These are phyloP conservation scores for Heliconius himera DNA, from an alignment of 1,140 invertebrate genomes.

Conservation along the genomic window DNA sequence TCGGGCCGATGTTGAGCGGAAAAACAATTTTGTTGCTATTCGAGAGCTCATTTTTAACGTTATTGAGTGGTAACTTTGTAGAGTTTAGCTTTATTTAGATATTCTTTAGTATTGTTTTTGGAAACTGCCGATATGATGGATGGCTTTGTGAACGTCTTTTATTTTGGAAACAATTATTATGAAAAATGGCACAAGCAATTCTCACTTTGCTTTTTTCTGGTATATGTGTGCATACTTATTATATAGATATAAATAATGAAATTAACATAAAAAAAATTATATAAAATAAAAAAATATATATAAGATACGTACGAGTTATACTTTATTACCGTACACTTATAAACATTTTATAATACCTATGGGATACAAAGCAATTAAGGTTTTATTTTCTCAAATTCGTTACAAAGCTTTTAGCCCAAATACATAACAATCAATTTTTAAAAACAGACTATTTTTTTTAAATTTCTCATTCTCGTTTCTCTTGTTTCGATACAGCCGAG, in stretches of 20 bases:
- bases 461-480: neutral
- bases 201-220: neutral
- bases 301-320: too few species aligned
- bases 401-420: neutral
- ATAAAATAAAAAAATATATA: too few species aligned
- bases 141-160: conserved; percentile 27
- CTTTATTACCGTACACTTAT: neutral
- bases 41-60: conserved; percentile 75
- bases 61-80: conserved; percentile 70
- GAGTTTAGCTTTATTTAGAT: conserved; percentile 55
- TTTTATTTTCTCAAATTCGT: neutral
- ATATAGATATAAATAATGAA: too few species aligned
- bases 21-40: conserved; percentile 78
- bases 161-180: neutral
- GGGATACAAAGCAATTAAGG: neutral
- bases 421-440: neutral
- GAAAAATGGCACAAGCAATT: neutral
- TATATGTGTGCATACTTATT: neutral
- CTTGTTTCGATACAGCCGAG: neutral
- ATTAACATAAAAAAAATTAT: too few species aligned
- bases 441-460: neutral
- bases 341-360: neutral
- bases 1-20: conserved; percentile 59
- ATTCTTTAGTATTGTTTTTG: conserved; percentile 54
- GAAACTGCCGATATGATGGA: conserved; percentile 43